phyloP scores from a whole-genome alignment of 2,113 vertebrate species.

The Urocitellus parryii region DNA sequence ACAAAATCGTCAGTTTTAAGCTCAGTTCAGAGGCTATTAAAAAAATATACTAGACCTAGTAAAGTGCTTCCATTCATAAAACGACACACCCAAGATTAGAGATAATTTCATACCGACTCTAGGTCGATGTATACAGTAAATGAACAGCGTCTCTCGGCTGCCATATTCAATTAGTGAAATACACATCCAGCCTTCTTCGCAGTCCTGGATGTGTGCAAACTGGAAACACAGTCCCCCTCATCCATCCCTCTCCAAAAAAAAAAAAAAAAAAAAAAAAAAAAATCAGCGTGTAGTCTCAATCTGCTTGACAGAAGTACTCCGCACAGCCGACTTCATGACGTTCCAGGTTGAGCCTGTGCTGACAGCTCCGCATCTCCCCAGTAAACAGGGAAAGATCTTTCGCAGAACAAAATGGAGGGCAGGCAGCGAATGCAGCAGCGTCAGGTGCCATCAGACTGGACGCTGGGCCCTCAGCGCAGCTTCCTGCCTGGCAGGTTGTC shows the following conservation, averaged over 20 bases:
- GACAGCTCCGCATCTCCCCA: background rate
- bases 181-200: conserved; percentile 50
- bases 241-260: too few species aligned
- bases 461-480: conserved; percentile 80
- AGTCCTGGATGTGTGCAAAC: conserved; percentile 67
- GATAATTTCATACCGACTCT: too few species aligned
- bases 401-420: background rate
- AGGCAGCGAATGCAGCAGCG: background rate
- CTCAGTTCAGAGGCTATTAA: conserved; percentile 71
- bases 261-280: too few species aligned
- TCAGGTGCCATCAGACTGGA: accelerated
- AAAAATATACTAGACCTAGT: too few species aligned
- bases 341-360: background rate
- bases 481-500: conserved; percentile 84
- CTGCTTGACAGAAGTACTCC: background rate
- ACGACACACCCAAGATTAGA: too few species aligned
- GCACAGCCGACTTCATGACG: background rate
- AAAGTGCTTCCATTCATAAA: too few species aligned
- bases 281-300: background rate
- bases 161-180: conserved; percentile 48
- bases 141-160: conserved; percentile 66
- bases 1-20: conserved; percentile 71
- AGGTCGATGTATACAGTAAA: conserved; percentile 75
- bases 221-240: background rate
- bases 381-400: too few species aligned